phyloP scores from a whole-genome alignment of 2,113 vertebrate genomes.

The Phaetusa simplex region DNA sequence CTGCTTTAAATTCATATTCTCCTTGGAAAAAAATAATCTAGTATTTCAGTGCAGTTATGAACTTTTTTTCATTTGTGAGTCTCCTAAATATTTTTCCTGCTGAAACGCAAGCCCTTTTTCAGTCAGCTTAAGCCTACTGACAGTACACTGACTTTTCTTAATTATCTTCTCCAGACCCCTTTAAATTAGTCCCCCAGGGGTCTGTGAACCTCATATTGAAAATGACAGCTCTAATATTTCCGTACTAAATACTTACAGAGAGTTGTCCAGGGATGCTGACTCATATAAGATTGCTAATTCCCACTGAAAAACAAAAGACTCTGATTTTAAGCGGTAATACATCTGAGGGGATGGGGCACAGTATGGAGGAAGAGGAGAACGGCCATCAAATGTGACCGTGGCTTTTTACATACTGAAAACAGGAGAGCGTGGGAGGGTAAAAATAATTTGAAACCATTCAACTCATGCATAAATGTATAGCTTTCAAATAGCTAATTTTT shows the following conservation, averaged over 20 bases:
- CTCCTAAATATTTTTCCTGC: not conserved
- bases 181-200: slow-evolving; percentile 42
- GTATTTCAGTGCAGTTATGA: not conserved
- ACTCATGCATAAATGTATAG: slow-evolving; percentile 52
- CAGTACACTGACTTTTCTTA: slow-evolving; percentile 38
- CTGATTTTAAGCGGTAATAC: not conserved
- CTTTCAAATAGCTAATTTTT: slow-evolving; percentile 58
- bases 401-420: not conserved
- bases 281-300: not conserved
- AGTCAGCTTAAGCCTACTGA: slow-evolving; percentile 11
- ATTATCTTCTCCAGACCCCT: slow-evolving; percentile 51
- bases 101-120: not conserved
- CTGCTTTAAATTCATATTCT: not conserved
- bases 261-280: slow-evolving; percentile 1
- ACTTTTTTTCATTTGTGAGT: not conserved
- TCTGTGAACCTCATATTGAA: slow-evolving; percentile 34
- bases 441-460: not conserved
- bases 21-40: not conserved
- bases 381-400: not conserved
- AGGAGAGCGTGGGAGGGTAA: not conserved
- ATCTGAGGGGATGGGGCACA: not conserved
- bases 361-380: not conserved
- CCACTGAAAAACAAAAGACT: not conserved
- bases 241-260: slow-evolving; percentile 9
- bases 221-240: slow-evolving; percentile 61